Evolutionary conservation across 2,113 vertebrate genomes (phyloP), one percentile per base, ranked within the genome.

Genomic region (Oxyruncus cristatus): DNA sequence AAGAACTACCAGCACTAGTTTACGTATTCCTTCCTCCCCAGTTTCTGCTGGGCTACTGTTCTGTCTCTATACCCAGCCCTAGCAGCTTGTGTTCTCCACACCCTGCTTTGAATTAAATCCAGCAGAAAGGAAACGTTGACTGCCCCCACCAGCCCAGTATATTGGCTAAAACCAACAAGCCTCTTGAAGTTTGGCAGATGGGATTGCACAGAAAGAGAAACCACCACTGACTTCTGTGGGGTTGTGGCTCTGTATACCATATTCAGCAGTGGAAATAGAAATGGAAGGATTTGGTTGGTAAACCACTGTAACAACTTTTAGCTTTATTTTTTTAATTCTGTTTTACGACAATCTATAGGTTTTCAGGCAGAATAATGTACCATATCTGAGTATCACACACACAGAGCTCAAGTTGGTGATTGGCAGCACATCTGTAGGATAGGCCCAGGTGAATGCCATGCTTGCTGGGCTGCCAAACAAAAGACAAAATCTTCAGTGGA

Each of bases 131-230:
- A 55, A 80, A 23, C 0, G 2, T 42, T 28, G 19, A 24, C 6
- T 61, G 46, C 9, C 26, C 2, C 11, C 15, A 8, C 3, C 17
- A 41, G 5, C 13, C 37, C 15, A 33, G 9, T 1, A 1, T 44
- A 7, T 41, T 42, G 53, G 7, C 53, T 70, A 22, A 74, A 84
- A 42, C 65, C 19, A 55, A 27, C n/a, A 59, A 77, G 6, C 8
- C 21, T 55, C 50, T 65, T 47, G 35, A 41, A 52, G 24, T 56
- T 35, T 56, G 50, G n/a, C 41, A 66, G 74, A 14, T 2, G 8
- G 18, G 50, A 23, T 7, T 74, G 19, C 35, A 21, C 12, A 47
- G 50, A 24, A 74, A 33, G 41, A 52, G 15, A 61, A 81, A 56
- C 17, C 26, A 68, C 9, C 12, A 0, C 23, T 58, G 26, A 24